These are phyloP conservation scores for Thumatha senex DNA, from an alignment of 2,888 invertebrate genomes.

Conservation along the genomic window DNA sequence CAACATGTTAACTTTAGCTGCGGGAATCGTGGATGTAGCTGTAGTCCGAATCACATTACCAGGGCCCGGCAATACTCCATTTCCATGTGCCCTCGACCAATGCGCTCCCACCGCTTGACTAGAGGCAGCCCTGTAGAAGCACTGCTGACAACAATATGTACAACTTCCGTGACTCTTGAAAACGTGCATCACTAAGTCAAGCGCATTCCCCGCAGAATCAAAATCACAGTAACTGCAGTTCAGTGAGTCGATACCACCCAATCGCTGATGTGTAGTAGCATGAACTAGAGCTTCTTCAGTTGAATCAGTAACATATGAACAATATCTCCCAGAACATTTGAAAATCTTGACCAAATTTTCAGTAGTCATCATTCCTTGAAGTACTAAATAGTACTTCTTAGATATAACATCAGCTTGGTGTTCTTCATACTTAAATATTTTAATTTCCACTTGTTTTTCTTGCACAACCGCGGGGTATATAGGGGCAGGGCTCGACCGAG, in stretches of 20 bases:
- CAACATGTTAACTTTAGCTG: constrained; percentile 40
- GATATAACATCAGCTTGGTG: constrained; percentile 60
- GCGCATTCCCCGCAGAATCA: constrained; percentile 56
- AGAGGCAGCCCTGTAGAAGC: constrained; percentile 86
- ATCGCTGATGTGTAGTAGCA: constrained; percentile 62
- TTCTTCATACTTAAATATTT: constrained; percentile 59
- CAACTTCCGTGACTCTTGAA: constrained; percentile 85
- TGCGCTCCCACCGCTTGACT: constrained; percentile 85
- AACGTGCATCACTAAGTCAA: constrained; percentile 83
- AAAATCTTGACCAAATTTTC: constrained; percentile 70
- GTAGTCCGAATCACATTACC: constrained; percentile 45
- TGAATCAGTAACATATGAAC: constrained; percentile 64
- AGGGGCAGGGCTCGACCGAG: constrained; percentile 37
- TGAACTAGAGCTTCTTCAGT: constrained; percentile 64
- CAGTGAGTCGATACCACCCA: constrained; percentile 68
- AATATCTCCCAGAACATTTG: constrained; percentile 74
- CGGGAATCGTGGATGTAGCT: constrained; percentile 25
- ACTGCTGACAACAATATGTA: constrained; percentile 85
- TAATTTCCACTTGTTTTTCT: constrained; percentile 20
- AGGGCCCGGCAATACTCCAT: constrained; percentile 37
- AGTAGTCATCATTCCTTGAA: constrained; percentile 74
- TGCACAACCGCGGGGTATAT: constrained; percentile 25
- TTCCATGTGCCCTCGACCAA: constrained; percentile 63
- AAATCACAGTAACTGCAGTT: constrained; percentile 84
- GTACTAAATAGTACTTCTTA: constrained; percentile 65